Evolutionary conservation across 2,797 vertebrate genomes (phyloP).

Genomic region (Gymnopithys bicolor): DNA sequence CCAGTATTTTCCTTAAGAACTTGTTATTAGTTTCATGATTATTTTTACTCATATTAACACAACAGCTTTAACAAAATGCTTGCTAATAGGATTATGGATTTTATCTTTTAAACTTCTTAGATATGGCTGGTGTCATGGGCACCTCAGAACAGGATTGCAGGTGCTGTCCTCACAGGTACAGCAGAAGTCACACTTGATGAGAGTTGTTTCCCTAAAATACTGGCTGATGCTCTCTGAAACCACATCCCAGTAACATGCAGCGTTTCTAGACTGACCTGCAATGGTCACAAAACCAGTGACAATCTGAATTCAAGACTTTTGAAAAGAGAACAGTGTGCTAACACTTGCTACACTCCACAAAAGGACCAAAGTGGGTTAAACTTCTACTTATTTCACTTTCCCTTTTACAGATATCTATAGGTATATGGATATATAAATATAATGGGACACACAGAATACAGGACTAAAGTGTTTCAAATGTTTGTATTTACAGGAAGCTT

Average conservation of each 20-base stretch:
- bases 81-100: not conserved
- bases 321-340: not conserved
- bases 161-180: not conserved
- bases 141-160: not conserved
- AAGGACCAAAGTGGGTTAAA: not conserved
- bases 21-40: not conserved
- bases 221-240: not conserved
- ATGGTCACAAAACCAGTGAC: not conserved
- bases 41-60: not conserved
- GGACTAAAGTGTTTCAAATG: not conserved
- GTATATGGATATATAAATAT: not conserved
- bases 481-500: not conserved
- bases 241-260: not conserved
- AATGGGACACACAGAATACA: accelerated
- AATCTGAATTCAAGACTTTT: not conserved
- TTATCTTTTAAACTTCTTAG: constrained; percentile 27
- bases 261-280: not conserved
- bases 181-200: not conserved
- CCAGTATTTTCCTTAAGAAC: not conserved
- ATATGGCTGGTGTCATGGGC: not conserved
- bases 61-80: not conserved
- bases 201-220: not conserved
- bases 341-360: not conserved
- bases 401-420: not conserved
- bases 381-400: not conserved